Evolutionary conservation across 2,888 invertebrate species (phyloP), one percentile per base, ranked within the genome.

Genomic region (Drosophila algonquin): DNA sequence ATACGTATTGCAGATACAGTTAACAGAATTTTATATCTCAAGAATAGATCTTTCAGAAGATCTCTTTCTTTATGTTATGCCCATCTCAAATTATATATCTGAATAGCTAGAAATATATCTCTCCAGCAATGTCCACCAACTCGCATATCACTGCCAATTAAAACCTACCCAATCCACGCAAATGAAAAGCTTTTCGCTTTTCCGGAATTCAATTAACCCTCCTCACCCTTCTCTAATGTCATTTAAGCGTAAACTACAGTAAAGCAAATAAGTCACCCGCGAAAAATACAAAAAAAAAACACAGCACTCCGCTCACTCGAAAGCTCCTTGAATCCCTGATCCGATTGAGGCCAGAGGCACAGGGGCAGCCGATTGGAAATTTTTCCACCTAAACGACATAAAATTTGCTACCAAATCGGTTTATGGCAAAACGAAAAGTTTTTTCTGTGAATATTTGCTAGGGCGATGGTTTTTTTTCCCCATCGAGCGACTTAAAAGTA

Each of bases 381-480:
- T 70, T 54, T 47, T 73, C 55, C 47, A 50, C 46, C 63, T 72
- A 73, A 71, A 24, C 57, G 73, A 63, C 73, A 71, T 73, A 52
- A 73, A 71, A 71, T 73, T 71, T 57, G 71, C 72, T 54, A 73
- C 63, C 73, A 73, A 71, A 71, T 71, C 71, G 71, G 71, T 71
- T 71, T 71, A 71, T 54, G 57, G 53, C 56, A 52, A 55, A 62
- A 50, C 27, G 35, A 40, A 70, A 70, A 71, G 21, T 64, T 64
- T 53, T 44, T 46, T 35, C 14, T 16, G n/a, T 18, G 18, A 47
- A 32, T 35, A 52, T n/a, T 21, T 55, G 32, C 57, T 46, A 9
- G 6, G 24, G 24, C 24, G 4, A 5, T 24, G 24, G 24, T 24
- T 24, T 24, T 5, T 24, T 57, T 40, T 61, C 16, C n/a, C 21